These are phyloP conservation scores for Cantharis nigra DNA, from an alignment of 2,888 invertebrate species.

Conservation along the genomic window DNA sequence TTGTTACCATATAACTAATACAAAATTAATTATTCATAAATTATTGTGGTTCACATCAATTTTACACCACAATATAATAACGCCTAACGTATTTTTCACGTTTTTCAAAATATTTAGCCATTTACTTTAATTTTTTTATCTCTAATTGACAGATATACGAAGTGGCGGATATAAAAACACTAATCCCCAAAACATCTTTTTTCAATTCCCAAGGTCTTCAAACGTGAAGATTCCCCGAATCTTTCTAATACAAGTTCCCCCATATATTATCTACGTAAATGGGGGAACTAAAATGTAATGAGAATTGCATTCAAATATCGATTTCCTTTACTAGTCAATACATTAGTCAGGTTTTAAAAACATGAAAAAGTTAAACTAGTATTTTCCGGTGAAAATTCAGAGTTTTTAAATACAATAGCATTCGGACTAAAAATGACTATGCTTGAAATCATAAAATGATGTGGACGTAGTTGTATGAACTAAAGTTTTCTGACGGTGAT, in stretches of 20 bases:
- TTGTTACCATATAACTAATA: not conserved
- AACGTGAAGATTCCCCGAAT: not conserved
- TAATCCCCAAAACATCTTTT: not conserved
- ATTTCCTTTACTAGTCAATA: not conserved
- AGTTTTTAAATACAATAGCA: not conserved
- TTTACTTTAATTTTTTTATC: not conserved
- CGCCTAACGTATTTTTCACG: not conserved
- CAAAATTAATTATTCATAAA: conserved; percentile 1
- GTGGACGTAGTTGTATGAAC: not conserved
- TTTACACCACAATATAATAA: not conserved
- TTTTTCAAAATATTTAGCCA: not conserved
- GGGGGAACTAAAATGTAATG: not conserved
- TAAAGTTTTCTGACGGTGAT: not conserved
- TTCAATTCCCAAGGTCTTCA: not conserved
- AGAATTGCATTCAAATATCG: not conserved
- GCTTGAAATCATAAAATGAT: not conserved
- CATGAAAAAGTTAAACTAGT: not conserved
- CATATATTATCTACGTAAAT: not conserved
- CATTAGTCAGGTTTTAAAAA: not conserved
- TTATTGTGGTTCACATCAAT: not conserved
- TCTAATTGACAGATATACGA: not conserved
- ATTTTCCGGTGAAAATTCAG: not conserved
- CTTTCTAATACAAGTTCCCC: not conserved
- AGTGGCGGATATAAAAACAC: not conserved
- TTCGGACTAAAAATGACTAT: not conserved